Conservation (phyloP, 2,113 vertebrate genomes). For the Rhinogobius similis region DNA sequence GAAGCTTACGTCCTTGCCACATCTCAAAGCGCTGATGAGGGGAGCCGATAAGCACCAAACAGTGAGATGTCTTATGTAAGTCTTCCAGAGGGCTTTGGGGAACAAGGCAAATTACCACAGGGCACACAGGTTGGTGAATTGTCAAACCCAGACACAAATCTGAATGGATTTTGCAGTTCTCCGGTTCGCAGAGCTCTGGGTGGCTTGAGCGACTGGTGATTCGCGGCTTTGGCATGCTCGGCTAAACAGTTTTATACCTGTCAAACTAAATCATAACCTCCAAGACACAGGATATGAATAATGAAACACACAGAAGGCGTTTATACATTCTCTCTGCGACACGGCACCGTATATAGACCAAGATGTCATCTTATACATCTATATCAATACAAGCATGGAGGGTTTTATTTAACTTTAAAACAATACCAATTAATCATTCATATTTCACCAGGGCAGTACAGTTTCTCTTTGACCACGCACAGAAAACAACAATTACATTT, state of each 20-base stretch:
- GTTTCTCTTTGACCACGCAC: neutral
- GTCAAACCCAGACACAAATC: constrained; percentile 10
- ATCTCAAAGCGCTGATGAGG: constrained; percentile 9
- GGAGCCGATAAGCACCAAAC: neutral
- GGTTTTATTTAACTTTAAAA: neutral
- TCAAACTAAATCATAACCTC: constrained; percentile 8
- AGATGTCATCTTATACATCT: neutral
- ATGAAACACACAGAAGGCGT: constrained; percentile 6
- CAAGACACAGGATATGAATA: constrained; percentile 22
- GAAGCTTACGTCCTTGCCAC: neutral
- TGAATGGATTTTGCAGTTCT: neutral
- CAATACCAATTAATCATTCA: neutral
- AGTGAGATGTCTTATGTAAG: constrained; percentile 23
- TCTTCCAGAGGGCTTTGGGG: constrained; percentile 33
- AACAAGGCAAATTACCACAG: constrained; percentile 31
- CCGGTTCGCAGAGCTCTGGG: constrained; percentile 8
- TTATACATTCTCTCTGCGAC: neutral
- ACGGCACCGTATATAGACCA: neutral
- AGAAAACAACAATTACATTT: too few species aligned
- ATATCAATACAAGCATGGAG: neutral
- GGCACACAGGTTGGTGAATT: neutral
- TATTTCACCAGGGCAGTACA: neutral
- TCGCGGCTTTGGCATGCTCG: neutral
- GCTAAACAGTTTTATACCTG: constrained; percentile 9
- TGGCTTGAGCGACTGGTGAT: constrained; percentile 15